Conservation (phyloP, 2,797 vertebrate genomes). For the Poeciliopsis gracilis region DNA sequence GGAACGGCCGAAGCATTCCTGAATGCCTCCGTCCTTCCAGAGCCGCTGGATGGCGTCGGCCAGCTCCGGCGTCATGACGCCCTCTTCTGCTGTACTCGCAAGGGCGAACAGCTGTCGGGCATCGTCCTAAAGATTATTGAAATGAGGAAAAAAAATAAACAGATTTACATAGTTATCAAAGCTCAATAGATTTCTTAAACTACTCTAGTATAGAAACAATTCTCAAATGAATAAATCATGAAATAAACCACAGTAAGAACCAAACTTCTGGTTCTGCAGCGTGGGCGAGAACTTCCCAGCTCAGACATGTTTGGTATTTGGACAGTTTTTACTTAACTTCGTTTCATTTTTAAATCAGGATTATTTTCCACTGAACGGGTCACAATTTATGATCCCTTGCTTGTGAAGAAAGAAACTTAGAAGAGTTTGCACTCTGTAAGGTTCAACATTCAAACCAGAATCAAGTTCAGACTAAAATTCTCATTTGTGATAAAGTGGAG, state of each 20-base stretch:
- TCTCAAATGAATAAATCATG: background rate
- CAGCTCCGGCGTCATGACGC: conserved; percentile 95
- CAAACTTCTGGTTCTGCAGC: background rate
- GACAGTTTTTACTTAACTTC: background rate
- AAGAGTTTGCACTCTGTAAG: background rate
- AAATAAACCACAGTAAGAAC: background rate
- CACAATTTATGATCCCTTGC: background rate
- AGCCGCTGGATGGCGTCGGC: conserved; percentile 94
- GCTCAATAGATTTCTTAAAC: background rate
- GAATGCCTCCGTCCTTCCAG: conserved; percentile 95
- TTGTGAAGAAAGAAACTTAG: background rate
- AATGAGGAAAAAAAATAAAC: background rate
- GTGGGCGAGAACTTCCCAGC: background rate
- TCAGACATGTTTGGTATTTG: background rate
- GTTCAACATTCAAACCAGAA: background rate
- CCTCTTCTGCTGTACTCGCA: conserved; percentile 94
- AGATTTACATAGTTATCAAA: background rate
- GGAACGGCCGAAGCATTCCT: conserved; percentile 95
- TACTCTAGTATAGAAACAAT: background rate
- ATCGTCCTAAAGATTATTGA: conserved; percentile 85
- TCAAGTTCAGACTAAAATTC: background rate
- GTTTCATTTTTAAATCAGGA: background rate
- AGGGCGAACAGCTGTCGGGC: conserved; percentile 97
- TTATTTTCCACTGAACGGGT: background rate
- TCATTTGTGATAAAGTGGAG: background rate